phyloP scores from a whole-genome alignment of 1,140 invertebrate species.

The Mylabris phalerata region DNA sequence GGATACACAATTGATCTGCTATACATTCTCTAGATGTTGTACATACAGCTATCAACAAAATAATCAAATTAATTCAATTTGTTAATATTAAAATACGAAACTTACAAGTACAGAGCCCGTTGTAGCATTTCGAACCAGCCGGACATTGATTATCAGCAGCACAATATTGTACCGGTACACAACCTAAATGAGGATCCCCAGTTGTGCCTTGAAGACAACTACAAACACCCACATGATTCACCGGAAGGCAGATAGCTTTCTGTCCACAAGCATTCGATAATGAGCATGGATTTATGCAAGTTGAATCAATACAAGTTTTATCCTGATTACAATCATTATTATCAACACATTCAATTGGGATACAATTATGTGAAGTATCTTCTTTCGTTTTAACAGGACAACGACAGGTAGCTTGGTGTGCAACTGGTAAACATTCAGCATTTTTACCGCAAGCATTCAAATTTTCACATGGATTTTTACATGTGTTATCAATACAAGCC shows the following conservation, averaged over 20 bases:
- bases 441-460: constrained; percentile 62
- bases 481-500: constrained; percentile 67
- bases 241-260: constrained; percentile 63
- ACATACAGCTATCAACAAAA: constrained; percentile 52
- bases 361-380: constrained; percentile 63
- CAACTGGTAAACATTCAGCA: constrained; percentile 61
- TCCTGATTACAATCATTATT: constrained; percentile 65
- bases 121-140: constrained; percentile 69
- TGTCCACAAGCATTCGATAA: constrained; percentile 74
- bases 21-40: constrained; percentile 72
- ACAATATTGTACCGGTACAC: constrained; percentile 72
- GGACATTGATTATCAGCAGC: constrained; percentile 69
- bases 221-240: constrained; percentile 71
- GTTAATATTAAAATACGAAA: constrained; percentile 1
- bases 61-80: constrained; percentile 21
- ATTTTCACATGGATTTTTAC: constrained; percentile 71
- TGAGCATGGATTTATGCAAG: constrained; percentile 74
- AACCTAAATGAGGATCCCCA: constrained; percentile 78
- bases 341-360: constrained; percentile 68
- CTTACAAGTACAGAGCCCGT: constrained; percentile 67
- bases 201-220: constrained; percentile 73
- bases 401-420: constrained; percentile 64
- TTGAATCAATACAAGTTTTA: constrained; percentile 69
- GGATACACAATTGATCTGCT: constrained; percentile 71
- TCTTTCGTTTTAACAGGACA: constrained; percentile 71